Conservation (phyloP, 2,113 vertebrate species). For the Calcarius ornatus region DNA sequence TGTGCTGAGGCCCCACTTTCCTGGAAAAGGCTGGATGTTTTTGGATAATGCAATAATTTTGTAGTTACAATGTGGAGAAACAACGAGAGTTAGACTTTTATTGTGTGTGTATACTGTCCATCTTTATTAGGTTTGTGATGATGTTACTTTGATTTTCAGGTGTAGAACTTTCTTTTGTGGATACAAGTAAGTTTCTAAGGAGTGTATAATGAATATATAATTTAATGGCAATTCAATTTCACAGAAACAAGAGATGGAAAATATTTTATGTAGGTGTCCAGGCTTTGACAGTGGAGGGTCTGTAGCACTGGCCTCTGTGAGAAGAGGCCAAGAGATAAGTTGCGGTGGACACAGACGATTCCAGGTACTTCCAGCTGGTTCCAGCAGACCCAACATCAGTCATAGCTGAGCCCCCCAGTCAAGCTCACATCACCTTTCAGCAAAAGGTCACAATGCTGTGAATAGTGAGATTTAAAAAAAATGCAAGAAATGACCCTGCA, state of each 20-base stretch:
- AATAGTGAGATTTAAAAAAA: background rate
- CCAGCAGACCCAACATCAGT: background rate
- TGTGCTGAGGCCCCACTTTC: background rate
- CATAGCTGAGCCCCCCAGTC: background rate
- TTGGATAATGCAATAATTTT: background rate
- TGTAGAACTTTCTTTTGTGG: background rate
- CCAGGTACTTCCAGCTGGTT: background rate
- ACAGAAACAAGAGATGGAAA: background rate
- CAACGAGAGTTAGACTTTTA: fast-evolving
- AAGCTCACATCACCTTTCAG: background rate
- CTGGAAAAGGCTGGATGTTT: background rate
- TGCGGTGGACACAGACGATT: background rate
- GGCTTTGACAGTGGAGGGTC: background rate
- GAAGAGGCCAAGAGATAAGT: background rate
- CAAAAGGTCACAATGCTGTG: background rate
- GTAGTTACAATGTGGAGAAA: background rate
- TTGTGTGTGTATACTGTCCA: background rate
- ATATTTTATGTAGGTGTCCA: background rate
- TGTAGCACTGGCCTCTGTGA: background rate
- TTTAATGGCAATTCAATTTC: background rate
- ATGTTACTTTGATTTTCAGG: background rate
- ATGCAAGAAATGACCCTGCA: background rate
- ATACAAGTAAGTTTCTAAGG: background rate
- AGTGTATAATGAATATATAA: background rate
- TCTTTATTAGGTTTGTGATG: background rate